Base-by-base conservation (phyloP, 2,888 invertebrate genomes). In the Lasioglossum lativentre region DNA sequence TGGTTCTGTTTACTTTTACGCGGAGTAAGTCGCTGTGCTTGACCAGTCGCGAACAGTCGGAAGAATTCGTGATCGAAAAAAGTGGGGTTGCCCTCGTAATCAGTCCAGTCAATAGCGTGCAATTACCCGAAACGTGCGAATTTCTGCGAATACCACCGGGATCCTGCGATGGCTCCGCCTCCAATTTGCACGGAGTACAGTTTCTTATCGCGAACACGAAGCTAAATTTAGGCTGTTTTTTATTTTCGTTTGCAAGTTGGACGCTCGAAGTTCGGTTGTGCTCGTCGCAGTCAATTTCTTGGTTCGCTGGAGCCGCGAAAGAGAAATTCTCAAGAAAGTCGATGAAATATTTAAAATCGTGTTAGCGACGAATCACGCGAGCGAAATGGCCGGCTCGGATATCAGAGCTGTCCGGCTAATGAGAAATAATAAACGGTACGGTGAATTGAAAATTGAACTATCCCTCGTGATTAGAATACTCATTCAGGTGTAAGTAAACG, bases 321-420 rank as follows among this genome's bases (percentile, higher is more conserved):
- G 83, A 83, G 83, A 83, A 83, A 83, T 76, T 76, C 56, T 23
- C 19, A 73, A 76, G 83, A 76, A 76, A 83, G 76, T 83, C 42
- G 72, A 83, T 66, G 19, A 66, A 66, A 66, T 19, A n/a, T n/a
- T n/a, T n/a, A 56, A 73, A 73, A 76, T 75, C 23, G 52, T 68
- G 63, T 63, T 72, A 82, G 81, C 47, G 75, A 45, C 66, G 72
- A 73, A 82, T 83, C 73, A 76, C 66, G 83, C 72, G 66, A 83
- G 12, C 47, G 72, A 82, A 8, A 8, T 42, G 23, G 63, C n/a
- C 30, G 52, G 45, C 45, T 66, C 27, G 63, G 34, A 38, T 76
- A 73, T 73, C 45, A 56, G 52, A 76, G 6, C 76, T 76, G 45
- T 45, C 47, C 45, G 45, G 42, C 75, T 34, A 72, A 75, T 66